Evolutionary conservation across 2,797 vertebrate genomes (phyloP).

Genomic region (Sorex maritimensis): DNA sequence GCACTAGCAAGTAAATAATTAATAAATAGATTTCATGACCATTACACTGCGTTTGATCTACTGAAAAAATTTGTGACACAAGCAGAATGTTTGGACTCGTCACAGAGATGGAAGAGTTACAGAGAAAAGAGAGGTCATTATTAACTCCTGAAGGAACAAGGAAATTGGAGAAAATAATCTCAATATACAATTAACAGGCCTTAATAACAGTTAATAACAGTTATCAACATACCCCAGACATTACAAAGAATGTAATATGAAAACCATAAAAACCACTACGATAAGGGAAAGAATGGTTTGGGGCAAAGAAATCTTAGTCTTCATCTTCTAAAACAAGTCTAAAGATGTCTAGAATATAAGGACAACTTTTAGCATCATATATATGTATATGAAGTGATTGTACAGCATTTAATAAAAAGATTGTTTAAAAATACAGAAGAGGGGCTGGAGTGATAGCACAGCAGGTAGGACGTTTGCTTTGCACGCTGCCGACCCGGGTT

Average conservation of each 20-base stretch:
- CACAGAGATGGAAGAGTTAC: constrained; percentile 16
- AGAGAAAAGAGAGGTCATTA: background rate
- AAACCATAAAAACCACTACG: constrained; percentile 1
- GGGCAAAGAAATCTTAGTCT: background rate
- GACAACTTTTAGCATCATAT: background rate
- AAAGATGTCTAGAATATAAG: background rate
- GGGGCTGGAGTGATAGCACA: too few species aligned
- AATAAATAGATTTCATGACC: background rate
- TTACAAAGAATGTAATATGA: background rate
- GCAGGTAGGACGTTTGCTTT: too few species aligned
- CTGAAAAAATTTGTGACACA: background rate
- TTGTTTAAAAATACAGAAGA: background rate
- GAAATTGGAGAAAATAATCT: background rate
- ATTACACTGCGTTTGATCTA: background rate
- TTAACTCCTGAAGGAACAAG: constrained; percentile 53
- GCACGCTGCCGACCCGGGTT: too few species aligned
- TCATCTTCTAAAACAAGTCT: constrained; percentile 25
- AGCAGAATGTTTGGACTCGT: background rate
- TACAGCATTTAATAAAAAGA: too few species aligned
- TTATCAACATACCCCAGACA: background rate
- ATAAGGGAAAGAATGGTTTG: background rate
- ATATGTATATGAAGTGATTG: background rate
- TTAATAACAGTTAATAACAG: background rate
- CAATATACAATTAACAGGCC: background rate
- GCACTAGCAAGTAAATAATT: background rate